A percentile compares a stretch with the other conserved stretches of the same genome.
Conservation (phyloP, 2,888 invertebrate species). For the Doris montereyensis region DNA sequence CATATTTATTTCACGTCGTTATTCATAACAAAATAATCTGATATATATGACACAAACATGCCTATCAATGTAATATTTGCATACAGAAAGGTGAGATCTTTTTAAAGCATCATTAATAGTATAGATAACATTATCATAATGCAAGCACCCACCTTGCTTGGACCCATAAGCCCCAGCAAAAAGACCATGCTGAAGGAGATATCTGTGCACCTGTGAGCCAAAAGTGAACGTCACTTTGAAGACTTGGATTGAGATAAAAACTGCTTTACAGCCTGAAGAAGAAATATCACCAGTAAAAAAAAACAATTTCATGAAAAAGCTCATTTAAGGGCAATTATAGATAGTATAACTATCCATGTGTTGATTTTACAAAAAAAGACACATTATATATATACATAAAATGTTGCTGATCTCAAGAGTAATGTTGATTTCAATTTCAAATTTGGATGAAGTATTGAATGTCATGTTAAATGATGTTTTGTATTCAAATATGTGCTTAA, state of each 20-base stretch:
- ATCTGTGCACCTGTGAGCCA: slow-evolving; percentile 90
- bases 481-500: no score
- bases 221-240: slow-evolving; percentile 77
- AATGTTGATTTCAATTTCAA: no score
- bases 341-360: no score
- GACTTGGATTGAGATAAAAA: slow-evolving; percentile 66
- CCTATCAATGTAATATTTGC: neutral
- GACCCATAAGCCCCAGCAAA: slow-evolving; percentile 89
- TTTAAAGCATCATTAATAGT: no score
- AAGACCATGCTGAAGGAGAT: slow-evolving; percentile 91
- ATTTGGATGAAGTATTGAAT: no score
- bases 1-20: no score
- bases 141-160: slow-evolving; percentile 80
- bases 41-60: neutral
- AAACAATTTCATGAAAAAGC: no score
- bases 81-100: neutral
- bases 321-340: no score
- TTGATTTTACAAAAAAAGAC: neutral
- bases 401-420: neutral
- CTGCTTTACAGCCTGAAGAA: slow-evolving; percentile 63
- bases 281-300: neutral
- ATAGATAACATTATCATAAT: neutral
- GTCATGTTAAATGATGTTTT: no score
- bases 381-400: neutral
- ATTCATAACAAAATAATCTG: no score